Conservation (phyloP, 1,140 invertebrate genomes). For the Acromyrmex echinatior region DNA sequence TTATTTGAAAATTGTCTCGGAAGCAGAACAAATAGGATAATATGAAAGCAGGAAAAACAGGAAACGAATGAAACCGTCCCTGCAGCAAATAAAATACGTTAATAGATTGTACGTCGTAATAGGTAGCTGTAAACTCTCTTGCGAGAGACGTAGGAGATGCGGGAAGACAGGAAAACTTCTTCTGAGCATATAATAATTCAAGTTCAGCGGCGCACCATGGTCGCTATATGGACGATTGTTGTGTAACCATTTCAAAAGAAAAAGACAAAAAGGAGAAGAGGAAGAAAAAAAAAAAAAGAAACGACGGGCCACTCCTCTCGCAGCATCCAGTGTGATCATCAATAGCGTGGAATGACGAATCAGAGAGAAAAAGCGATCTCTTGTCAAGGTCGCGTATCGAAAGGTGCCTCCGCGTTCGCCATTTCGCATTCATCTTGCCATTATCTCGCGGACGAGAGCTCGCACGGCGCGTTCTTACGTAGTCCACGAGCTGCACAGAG, state of each 20-base stretch:
- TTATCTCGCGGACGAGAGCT: slow-evolving; percentile 64
- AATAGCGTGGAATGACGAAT: slow-evolving; percentile 75
- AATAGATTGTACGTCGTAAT: slow-evolving; percentile 7
- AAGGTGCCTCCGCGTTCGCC: slow-evolving; percentile 75
- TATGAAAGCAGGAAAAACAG: slow-evolving; percentile 1
- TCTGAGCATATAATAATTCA: slow-evolving; percentile 67
- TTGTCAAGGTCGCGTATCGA: slow-evolving; percentile 80
- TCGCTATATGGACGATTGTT: slow-evolving; percentile 56
- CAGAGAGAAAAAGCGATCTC: slow-evolving; percentile 82
- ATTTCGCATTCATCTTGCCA: slow-evolving; percentile 76
- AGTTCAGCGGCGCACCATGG: slow-evolving; percentile 72
- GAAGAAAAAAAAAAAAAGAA: slow-evolving; percentile 8
- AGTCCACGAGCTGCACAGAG: slow-evolving; percentile 44
- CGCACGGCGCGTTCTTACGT: slow-evolving; percentile 48
- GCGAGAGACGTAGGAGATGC: not conserved
- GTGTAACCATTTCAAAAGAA: slow-evolving; percentile 66
- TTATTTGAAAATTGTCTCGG: not conserved
- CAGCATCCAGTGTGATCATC: slow-evolving; percentile 71
- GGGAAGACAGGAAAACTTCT: slow-evolving; percentile 42
- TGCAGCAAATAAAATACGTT: not conserved
- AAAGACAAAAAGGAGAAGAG: slow-evolving; percentile 32
- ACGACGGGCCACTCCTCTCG: slow-evolving; percentile 38
- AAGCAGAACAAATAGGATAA: not conserved
- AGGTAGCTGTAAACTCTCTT: slow-evolving; percentile 19
- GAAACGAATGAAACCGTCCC: slow-evolving; percentile 6